phyloP scores from a whole-genome alignment of 1,140 invertebrate genomes.

The Neodiprion lecontei region DNA sequence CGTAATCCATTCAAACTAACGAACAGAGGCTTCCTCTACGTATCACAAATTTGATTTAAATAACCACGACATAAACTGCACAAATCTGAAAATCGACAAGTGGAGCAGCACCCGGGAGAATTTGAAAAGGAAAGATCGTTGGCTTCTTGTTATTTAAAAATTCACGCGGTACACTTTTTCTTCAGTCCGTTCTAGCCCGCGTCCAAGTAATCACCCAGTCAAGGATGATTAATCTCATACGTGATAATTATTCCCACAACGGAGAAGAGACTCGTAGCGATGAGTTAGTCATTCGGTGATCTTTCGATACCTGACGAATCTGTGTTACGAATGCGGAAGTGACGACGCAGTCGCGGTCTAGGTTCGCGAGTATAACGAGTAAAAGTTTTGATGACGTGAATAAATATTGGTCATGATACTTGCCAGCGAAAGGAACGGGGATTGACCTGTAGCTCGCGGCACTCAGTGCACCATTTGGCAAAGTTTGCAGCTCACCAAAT shows the following conservation, averaged over 20 bases:
- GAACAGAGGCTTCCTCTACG: not conserved
- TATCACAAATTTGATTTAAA: not conserved
- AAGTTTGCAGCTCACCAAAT: conserved; percentile 31
- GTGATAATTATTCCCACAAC: not conserved
- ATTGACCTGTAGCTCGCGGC: conserved; percentile 16
- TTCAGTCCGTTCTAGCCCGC: not conserved
- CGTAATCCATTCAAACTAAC: not conserved
- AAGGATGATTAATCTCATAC: not conserved
- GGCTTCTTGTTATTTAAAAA: not conserved
- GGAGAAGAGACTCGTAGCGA: not conserved
- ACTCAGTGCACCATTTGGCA: conserved; percentile 37
- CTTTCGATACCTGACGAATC: conserved; percentile 25
- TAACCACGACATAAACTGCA: not conserved
- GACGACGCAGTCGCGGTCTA: conserved; percentile 19
- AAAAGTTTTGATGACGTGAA: conserved; percentile 20
- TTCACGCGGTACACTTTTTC: not conserved
- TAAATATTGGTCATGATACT: conserved; percentile 29
- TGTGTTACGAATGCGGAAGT: conserved; percentile 34
- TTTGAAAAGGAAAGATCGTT: not conserved
- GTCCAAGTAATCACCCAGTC: not conserved
- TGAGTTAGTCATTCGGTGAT: not conserved
- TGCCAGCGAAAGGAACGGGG: conserved; percentile 23
- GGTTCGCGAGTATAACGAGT: conserved; percentile 15
- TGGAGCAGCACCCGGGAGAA: not conserved
- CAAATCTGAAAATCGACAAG: not conserved